Conservation (phyloP, 2,113 vertebrate species). For the Barnardius zonarius region DNA sequence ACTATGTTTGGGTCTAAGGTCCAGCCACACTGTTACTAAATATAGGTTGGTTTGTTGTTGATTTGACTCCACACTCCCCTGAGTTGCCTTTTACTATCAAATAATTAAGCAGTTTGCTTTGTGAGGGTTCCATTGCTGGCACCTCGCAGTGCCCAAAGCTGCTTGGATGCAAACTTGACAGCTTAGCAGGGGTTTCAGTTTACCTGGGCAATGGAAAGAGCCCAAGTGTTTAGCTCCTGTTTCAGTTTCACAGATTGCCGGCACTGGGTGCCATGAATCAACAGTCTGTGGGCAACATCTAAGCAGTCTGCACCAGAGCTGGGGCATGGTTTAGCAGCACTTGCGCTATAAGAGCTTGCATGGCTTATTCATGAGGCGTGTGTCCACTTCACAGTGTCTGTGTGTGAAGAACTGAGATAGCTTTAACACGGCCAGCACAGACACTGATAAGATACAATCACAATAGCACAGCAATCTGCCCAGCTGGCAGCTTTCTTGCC, state of each 20-base stretch:
- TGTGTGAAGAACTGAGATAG: not conserved
- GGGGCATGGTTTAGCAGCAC: not conserved
- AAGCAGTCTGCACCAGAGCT: not conserved
- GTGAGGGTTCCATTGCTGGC: conserved; percentile 19
- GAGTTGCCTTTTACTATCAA: conserved; percentile 51
- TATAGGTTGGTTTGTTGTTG: conserved; percentile 54
- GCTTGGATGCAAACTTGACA: conserved; percentile 34
- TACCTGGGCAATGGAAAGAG: conserved; percentile 41
- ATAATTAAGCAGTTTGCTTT: conserved; percentile 55
- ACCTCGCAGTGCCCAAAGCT: conserved; percentile 11
- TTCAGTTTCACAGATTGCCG: conserved; percentile 36
- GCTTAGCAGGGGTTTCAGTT: conserved; percentile 43
- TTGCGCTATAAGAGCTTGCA: not conserved
- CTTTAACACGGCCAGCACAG: not conserved
- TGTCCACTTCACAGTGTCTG: not conserved
- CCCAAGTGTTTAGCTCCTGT: conserved; percentile 41
- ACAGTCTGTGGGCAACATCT: not conserved
- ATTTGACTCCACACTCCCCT: conserved; percentile 4
- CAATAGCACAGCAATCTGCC: not conserved
- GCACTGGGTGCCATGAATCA: conserved; percentile 14
- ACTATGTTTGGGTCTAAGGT: conserved; percentile 62
- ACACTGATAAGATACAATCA: not conserved
- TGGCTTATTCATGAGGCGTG: not conserved
- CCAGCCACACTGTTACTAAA: conserved; percentile 47
- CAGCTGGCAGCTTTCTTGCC: not conserved